phyloP scores from a whole-genome alignment of 2,113 vertebrate genomes.

The Drymodes brunneopygia region DNA sequence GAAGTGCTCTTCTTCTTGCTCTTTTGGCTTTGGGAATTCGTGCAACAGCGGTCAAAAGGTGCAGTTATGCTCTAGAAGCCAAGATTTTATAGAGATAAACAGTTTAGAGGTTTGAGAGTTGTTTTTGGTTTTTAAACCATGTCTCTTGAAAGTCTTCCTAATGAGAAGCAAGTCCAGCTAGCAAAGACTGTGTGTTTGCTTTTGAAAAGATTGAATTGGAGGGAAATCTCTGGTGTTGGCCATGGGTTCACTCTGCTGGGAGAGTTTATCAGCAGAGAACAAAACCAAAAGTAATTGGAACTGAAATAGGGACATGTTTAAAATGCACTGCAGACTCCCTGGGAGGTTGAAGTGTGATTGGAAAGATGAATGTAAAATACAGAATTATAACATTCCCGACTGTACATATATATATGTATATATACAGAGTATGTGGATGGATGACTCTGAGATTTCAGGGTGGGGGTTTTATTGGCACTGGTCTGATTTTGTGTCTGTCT shows the following conservation, averaged over 20 bases:
- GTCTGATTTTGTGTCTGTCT: neutral
- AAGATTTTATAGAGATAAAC: conserved; percentile 30
- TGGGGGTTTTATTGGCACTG: neutral
- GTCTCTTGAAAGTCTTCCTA: conserved; percentile 27
- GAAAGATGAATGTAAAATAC: neutral
- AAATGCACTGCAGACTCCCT: neutral
- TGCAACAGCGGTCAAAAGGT: neutral
- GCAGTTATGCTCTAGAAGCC: neutral
- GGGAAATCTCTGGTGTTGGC: conserved; percentile 2
- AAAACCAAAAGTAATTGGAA: conserved; percentile 40
- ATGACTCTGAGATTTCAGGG: neutral
- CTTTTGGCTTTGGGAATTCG: neutral
- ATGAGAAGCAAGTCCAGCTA: conserved; percentile 25
- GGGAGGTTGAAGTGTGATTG: neutral
- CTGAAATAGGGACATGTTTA: neutral
- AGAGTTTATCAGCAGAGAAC: conserved; percentile 30
- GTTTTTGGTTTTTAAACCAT: conserved; percentile 6
- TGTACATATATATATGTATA: neutral
- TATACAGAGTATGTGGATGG: neutral
- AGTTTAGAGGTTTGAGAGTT: conserved; percentile 8
- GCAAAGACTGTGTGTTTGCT: neutral
- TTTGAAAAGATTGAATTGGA: neutral
- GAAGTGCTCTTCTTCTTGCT: neutral
- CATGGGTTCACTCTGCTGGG: neutral
- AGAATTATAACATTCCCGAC: neutral